These are phyloP conservation scores for Trinorchestia longiramus DNA, from an alignment of 1,140 invertebrate species.

Conservation along the genomic window DNA sequence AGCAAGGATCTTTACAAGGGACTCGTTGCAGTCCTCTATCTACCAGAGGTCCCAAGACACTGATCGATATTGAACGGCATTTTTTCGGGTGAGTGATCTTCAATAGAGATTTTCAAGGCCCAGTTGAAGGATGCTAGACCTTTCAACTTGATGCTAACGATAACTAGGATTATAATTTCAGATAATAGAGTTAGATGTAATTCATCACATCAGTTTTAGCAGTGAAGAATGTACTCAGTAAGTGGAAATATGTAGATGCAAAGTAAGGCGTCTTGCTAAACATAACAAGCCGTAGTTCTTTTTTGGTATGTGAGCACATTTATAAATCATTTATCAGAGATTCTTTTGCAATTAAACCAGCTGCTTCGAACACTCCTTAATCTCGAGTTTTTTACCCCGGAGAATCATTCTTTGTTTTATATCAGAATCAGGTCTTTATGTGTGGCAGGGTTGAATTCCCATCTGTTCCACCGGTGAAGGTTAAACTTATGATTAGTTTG, in stretches of 20 bases:
- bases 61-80: background rate
- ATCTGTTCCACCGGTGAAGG: background rate
- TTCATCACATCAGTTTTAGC: background rate
- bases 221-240: background rate
- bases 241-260: background rate
- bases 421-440: background rate
- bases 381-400: background rate
- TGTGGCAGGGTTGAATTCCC: background rate
- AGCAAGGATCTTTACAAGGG: constrained; percentile 35
- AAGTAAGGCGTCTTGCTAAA: background rate
- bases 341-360: background rate
- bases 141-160: background rate
- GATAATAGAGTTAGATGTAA: background rate
- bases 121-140: background rate
- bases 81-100: background rate
- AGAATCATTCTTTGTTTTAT: background rate
- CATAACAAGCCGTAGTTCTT: background rate
- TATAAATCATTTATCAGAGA: background rate
- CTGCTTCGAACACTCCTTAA: background rate
- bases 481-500: background rate
- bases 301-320: background rate
- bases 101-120: background rate
- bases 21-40: constrained; percentile 22
- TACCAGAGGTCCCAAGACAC: background rate
- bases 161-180: background rate